These are phyloP conservation scores for Epizoanthus scotinus DNA, from an alignment of 92 coral and sea anemone species.

Conservation along the genomic window DNA sequence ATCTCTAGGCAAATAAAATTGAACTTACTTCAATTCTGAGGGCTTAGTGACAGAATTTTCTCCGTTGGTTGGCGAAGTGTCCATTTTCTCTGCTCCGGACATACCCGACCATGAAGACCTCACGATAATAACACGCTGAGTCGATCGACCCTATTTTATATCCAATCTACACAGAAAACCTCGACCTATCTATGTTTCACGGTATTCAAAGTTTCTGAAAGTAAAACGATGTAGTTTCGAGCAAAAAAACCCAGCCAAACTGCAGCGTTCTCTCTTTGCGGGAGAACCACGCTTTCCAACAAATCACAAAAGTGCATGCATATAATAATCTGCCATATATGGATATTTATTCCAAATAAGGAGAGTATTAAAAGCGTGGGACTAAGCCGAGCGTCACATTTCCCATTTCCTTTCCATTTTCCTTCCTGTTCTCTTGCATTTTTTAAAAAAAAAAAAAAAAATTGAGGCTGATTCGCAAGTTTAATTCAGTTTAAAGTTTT, in stretches of 20 bases:
- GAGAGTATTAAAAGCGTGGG: background rate
- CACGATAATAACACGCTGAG: constrained; percentile 14
- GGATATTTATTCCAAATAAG: constrained; percentile 29
- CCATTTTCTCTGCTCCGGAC: constrained; percentile 45
- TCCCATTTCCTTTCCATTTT: constrained; percentile 12
- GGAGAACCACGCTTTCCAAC: constrained; percentile 41
- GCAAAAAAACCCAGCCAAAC: constrained; percentile 31
- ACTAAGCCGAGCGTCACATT: constrained; percentile 29
- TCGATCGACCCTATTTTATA: background rate
- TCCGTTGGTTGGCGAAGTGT: constrained; percentile 26
- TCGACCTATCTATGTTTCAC: background rate
- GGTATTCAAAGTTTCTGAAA: constrained; percentile 7
- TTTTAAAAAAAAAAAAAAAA: no score
- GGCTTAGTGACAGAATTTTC: constrained; percentile 10
- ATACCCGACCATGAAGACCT: constrained; percentile 7
- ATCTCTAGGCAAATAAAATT: background rate
- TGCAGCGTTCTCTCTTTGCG: constrained; percentile 9
- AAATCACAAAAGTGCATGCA: constrained; percentile 36
- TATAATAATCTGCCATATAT: constrained; percentile 36
- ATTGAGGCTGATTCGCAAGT: no score
- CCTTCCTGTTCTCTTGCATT: no score
- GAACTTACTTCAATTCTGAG: constrained; percentile 30
- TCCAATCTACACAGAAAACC: background rate
- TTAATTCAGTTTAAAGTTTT: no score
- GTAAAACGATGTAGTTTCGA: constrained; percentile 32